Conservation (phyloP, 2,888 invertebrate species). For the Apamea monoglypha region DNA sequence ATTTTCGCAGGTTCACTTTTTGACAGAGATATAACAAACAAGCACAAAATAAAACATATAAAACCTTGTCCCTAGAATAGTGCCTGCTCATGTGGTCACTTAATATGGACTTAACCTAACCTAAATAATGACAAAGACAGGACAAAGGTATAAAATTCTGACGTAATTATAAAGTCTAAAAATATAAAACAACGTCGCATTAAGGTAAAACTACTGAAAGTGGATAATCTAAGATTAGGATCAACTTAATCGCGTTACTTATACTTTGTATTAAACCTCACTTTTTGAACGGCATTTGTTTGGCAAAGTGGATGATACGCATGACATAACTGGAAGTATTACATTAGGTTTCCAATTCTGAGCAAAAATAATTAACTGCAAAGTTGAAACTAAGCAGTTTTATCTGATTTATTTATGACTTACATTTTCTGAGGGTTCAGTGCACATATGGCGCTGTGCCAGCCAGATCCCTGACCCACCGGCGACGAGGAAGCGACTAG, state of each 20-base stretch:
- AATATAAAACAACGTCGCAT: constrained; percentile 53
- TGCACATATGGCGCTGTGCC: constrained; percentile 37
- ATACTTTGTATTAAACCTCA: constrained; percentile 16
- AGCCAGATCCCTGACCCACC: background rate
- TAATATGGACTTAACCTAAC: no score
- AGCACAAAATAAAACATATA: background rate
- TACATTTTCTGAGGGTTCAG: constrained; percentile 15
- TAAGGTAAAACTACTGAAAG: constrained; percentile 58
- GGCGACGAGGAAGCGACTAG: background rate
- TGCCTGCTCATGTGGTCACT: background rate
- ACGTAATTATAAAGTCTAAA: constrained; percentile 45
- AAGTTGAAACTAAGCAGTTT: constrained; percentile 32
- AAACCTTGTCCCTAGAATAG: background rate
- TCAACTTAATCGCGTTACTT: constrained; percentile 43
- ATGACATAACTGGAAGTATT: background rate
- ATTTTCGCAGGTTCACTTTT: background rate
- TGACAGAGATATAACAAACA: background rate
- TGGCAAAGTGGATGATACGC: background rate
- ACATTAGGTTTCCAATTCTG: background rate
- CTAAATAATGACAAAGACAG: background rate
- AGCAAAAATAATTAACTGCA: constrained; percentile 24
- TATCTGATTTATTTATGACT: constrained; percentile 23
- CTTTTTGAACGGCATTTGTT: constrained; percentile 1
- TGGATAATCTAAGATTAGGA: constrained; percentile 64
- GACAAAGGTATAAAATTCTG: constrained; percentile 2